Conservation (phyloP, 2,797 vertebrate species). For the Masticophis lateralis region DNA sequence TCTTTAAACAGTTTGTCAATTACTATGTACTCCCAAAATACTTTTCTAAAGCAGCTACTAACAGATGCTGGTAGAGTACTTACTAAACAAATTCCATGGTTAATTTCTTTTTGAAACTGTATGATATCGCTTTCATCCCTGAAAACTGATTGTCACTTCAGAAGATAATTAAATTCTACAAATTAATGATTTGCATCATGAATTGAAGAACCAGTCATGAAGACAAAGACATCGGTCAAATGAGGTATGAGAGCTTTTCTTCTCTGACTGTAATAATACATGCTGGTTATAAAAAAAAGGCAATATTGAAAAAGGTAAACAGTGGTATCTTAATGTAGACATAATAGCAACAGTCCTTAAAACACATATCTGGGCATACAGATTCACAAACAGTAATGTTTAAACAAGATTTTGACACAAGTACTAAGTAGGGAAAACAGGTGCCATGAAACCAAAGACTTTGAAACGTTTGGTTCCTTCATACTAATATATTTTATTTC, state of each 20-base stretch:
- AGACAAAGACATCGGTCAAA: constrained; percentile 47
- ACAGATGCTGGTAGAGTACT: constrained; percentile 41
- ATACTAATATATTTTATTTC: constrained; percentile 22
- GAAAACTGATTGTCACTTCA: constrained; percentile 41
- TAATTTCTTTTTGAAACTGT: constrained; percentile 25
- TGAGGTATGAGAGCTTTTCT: constrained; percentile 77
- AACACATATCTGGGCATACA: constrained; percentile 49
- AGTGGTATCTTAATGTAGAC: constrained; percentile 50
- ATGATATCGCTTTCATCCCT: constrained; percentile 32
- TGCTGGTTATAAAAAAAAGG: constrained; percentile 49
- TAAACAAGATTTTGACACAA: constrained; percentile 51
- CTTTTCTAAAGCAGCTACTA: constrained; percentile 42
- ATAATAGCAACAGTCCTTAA: constrained; percentile 40
- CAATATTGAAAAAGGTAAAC: constrained; percentile 56
- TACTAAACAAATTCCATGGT: constrained; percentile 8
- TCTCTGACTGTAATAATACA: constrained; percentile 57
- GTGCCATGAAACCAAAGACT: constrained; percentile 27
- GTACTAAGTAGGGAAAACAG: constrained; percentile 46
- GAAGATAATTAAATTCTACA: constrained; percentile 22
- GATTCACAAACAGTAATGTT: constrained; percentile 37
- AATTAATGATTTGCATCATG: constrained; percentile 35
- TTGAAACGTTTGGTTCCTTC: constrained; percentile 20
- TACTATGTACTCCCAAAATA: constrained; percentile 17
- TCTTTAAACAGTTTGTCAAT: constrained; percentile 23
- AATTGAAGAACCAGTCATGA: constrained; percentile 40